A percentile compares a stretch with the other conserved stretches of the same genome.
phyloP scores from a whole-genome alignment of 2,113 vertebrate genomes.

The Proteles cristata region DNA sequence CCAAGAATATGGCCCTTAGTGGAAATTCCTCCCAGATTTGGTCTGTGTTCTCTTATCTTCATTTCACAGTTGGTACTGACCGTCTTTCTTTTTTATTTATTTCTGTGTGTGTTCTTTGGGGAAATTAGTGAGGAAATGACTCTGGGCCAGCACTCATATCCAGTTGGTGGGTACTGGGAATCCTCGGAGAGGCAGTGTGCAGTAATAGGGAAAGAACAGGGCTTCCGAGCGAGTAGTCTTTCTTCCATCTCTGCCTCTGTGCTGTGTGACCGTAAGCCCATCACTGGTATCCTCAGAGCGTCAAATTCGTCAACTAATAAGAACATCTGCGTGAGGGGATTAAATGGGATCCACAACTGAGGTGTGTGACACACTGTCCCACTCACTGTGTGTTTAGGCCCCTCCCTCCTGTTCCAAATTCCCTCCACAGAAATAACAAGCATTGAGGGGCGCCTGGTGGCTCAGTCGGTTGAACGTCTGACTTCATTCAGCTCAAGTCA shows the following conservation, averaged over 20 bases:
- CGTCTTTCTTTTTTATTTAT: not conserved
- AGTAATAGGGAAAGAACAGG: not conserved
- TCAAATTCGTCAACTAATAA: not conserved
- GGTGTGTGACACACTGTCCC: not conserved
- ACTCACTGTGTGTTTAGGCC: not conserved
- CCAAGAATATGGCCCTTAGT: not conserved
- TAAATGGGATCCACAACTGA: not conserved
- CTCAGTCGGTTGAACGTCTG: too few species aligned
- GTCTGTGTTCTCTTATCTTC: conserved; percentile 51
- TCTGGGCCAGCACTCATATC: not conserved
- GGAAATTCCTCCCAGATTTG: conserved; percentile 1
- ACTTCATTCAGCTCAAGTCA: too few species aligned
- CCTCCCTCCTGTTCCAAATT: not conserved
- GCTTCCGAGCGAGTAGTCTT: not conserved
- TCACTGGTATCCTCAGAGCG: not conserved
- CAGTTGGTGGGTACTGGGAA: not conserved
- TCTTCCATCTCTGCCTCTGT: not conserved
- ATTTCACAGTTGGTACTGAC: not conserved
- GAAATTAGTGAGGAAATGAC: conserved; percentile 51
- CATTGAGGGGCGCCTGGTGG: not conserved
- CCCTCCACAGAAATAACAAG: not conserved
- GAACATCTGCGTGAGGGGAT: not conserved
- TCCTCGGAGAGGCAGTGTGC: not conserved
- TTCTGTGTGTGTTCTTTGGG: conserved; percentile 42
- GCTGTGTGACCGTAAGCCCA: not conserved